Percentiles rank a stretch among this genome's conserved stretches.
phyloP scores from a whole-genome alignment of 2,888 invertebrate species.

The Myopa testacea region DNA sequence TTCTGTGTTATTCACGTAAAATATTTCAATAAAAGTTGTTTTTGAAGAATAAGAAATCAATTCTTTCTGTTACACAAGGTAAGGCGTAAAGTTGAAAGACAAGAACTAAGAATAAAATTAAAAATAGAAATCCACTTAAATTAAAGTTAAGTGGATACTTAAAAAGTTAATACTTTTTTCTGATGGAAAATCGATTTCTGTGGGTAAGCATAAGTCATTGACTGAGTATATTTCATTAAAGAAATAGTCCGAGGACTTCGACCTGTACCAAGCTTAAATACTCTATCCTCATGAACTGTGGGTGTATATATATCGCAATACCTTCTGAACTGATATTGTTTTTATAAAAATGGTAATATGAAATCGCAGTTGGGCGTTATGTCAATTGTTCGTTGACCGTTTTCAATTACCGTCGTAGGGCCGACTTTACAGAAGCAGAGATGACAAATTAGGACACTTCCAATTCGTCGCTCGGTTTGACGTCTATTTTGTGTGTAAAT shows the following conservation, averaged over 20 bases:
- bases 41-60: slow-evolving; percentile 45
- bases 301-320: background rate
- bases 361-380: background rate
- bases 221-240: background rate
- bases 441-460: no score
- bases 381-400: background rate
- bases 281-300: no score
- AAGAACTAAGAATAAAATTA: background rate
- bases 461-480: background rate
- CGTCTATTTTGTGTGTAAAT: background rate
- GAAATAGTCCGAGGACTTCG: background rate
- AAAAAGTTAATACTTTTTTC: background rate
- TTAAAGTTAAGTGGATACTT: no score
- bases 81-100: background rate
- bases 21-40: slow-evolving; percentile 48
- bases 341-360: background rate
- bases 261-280: background rate
- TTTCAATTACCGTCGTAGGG: no score
- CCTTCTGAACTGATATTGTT: background rate
- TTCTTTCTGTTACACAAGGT: background rate
- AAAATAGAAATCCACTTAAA: background rate
- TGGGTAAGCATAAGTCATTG: background rate
- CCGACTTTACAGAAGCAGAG: no score
- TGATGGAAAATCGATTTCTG: background rate
- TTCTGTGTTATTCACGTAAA: slow-evolving; percentile 60